These are phyloP conservation scores for Notarius lentiginosus DNA, from an alignment of 2,113 vertebrate genomes.

Conservation along the genomic window DNA sequence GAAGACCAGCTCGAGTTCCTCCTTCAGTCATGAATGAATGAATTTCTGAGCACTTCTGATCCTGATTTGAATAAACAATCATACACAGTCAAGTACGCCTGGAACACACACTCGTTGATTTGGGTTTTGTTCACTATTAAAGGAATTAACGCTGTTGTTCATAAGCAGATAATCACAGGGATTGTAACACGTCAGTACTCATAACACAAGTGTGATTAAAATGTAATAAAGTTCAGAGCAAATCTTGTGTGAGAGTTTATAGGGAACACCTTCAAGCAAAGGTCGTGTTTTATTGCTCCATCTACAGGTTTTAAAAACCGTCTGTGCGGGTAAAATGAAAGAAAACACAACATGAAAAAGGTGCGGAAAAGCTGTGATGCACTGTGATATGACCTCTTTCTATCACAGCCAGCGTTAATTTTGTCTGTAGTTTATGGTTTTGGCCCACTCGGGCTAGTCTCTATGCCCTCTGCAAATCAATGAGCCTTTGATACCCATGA, in stretches of 20 bases:
- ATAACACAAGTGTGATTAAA: not conserved
- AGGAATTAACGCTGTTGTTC: not conserved
- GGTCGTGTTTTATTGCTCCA: not conserved
- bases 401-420: no score
- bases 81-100: not conserved
- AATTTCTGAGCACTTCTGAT: not conserved
- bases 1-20: constrained; percentile 46
- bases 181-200: not conserved
- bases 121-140: no score
- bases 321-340: not conserved
- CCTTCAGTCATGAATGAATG: no score
- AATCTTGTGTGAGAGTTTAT: not conserved
- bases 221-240: not conserved
- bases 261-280: not conserved
- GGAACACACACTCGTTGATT: not conserved
- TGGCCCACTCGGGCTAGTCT: no score
- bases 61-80: not conserved
- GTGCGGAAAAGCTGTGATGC: no score
- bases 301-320: not conserved
- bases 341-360: not conserved
- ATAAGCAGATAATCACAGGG: not conserved
- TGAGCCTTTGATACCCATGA: no score
- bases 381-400: no score
- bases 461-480: no score
- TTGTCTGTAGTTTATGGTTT: no score